Evolutionary conservation across 2,888 invertebrate genomes (phyloP).

Genomic region (Hofmannophila pseudospretella): DNA sequence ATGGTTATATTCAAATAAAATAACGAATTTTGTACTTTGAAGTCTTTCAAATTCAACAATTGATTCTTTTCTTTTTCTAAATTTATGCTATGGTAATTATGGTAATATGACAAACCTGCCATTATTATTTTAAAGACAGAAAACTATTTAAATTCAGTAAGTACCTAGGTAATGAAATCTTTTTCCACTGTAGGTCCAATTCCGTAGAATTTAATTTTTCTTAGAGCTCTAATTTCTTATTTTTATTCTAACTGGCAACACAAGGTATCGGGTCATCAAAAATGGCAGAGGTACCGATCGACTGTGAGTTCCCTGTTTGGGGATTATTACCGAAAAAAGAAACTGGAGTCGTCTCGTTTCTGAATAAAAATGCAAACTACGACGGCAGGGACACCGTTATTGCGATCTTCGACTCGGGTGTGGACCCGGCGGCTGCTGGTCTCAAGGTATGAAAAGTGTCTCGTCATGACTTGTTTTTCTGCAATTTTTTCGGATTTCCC

Average conservation of each 20-base stretch:
- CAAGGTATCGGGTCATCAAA: constrained; percentile 61
- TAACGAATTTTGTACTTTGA: too few species aligned
- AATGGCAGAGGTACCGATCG: constrained; percentile 76
- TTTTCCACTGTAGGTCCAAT: too few species aligned
- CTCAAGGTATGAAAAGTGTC: constrained; percentile 85
- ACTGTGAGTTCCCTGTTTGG: constrained; percentile 87
- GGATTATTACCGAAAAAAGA: constrained; percentile 95
- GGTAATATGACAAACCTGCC: too few species aligned
- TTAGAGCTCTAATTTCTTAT: too few species aligned
- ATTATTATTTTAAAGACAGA: too few species aligned
- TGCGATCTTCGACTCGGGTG: constrained; percentile 98
- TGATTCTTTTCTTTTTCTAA: too few species aligned
- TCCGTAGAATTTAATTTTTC: too few species aligned
- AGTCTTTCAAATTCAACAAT: too few species aligned
- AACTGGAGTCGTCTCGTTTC: constrained; percentile 92
- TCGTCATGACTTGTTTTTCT: constrained; percentile 51
- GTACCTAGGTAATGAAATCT: too few species aligned
- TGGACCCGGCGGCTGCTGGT: constrained; percentile 97
- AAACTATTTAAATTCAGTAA: too few species aligned
- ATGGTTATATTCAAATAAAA: too few species aligned
- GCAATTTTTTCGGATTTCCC: constrained; percentile 29
- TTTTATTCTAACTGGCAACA: constrained; percentile 26
- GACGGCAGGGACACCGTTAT: constrained; percentile 95
- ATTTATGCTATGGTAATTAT: too few species aligned
- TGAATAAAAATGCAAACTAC: constrained; percentile 91